These are phyloP conservation scores for Spheniscus mendiculus DNA, from an alignment of 2,113 vertebrate species.

Conservation along the genomic window DNA sequence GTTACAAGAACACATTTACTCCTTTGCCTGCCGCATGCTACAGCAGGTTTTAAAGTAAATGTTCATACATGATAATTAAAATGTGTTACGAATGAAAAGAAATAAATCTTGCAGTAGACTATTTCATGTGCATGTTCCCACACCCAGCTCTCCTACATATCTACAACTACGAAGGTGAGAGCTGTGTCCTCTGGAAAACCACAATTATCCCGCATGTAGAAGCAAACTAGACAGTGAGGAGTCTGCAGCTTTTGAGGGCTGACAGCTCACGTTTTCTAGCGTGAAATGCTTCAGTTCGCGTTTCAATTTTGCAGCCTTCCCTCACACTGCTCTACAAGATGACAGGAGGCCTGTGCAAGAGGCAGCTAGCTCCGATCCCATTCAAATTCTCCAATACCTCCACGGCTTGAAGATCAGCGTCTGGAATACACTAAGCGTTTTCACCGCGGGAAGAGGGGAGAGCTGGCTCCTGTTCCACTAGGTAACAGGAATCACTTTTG, in stretches of 20 bases:
- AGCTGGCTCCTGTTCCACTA: neutral
- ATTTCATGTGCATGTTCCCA: neutral
- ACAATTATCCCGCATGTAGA: fast-evolving
- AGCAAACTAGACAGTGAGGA: neutral
- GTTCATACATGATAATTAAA: neutral
- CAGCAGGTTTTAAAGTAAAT: neutral
- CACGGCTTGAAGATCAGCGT: fast-evolving
- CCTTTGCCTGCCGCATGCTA: neutral
- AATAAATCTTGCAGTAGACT: neutral
- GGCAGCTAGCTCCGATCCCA: neutral
- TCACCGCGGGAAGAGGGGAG: neutral
- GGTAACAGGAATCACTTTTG: neutral
- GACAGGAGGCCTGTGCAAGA: neutral
- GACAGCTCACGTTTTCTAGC: neutral
- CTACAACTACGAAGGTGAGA: neutral
- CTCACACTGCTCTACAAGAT: neutral
- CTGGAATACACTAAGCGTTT: neutral
- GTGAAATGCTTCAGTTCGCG: neutral
- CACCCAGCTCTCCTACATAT: neutral
- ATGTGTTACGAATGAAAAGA: neutral
- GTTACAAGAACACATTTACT: neutral
- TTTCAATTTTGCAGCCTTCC: neutral
- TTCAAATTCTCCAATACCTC: neutral
- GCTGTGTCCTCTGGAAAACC: neutral
- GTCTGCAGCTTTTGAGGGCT: neutral